Conservation (phyloP, 2,113 vertebrate species). For the Cichladusa arquata region DNA sequence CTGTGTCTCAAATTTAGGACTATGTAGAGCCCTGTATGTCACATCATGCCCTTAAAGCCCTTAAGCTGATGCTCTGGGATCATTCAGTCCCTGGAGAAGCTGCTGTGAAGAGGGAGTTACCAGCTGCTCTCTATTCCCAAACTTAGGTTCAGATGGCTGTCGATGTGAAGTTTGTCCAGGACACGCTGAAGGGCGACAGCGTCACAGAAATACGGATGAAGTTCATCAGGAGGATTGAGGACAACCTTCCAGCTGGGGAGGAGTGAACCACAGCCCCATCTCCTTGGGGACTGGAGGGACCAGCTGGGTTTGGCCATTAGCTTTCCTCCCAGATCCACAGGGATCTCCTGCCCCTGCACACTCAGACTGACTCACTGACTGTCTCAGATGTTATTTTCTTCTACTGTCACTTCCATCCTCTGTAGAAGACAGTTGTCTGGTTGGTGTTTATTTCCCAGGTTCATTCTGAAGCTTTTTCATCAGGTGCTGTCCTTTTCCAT, state of each 20-base stretch:
- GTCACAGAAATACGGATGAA: conserved; percentile 98
- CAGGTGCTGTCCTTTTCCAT: conserved; percentile 7
- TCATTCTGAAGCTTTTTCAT: conserved; percentile 53
- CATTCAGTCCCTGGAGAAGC: neutral
- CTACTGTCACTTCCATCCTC: conserved; percentile 46
- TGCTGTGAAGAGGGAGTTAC: neutral
- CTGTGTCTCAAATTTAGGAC: neutral
- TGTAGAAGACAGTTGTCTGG: conserved; percentile 32
- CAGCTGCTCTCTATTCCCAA: neutral
- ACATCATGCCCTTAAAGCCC: neutral
- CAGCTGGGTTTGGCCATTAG: neutral
- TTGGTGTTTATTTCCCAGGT: conserved; percentile 38
- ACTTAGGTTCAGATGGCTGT: conserved; percentile 97
- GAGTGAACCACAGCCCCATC: conserved; percentile 74
- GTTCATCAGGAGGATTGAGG: conserved; percentile 96
- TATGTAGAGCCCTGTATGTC: neutral
- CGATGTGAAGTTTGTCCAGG: conserved; percentile 94
- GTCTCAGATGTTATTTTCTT: conserved; percentile 45
- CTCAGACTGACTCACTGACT: conserved; percentile 65
- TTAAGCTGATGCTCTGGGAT: neutral
- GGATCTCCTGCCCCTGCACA: neutral
- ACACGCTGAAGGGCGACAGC: conserved; percentile 92
- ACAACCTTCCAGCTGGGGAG: conserved; percentile 95
- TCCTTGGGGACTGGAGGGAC: neutral
- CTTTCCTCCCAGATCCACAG: neutral